Conservation (phyloP, 2,888 invertebrate genomes). For the Calephelis perditalis region DNA sequence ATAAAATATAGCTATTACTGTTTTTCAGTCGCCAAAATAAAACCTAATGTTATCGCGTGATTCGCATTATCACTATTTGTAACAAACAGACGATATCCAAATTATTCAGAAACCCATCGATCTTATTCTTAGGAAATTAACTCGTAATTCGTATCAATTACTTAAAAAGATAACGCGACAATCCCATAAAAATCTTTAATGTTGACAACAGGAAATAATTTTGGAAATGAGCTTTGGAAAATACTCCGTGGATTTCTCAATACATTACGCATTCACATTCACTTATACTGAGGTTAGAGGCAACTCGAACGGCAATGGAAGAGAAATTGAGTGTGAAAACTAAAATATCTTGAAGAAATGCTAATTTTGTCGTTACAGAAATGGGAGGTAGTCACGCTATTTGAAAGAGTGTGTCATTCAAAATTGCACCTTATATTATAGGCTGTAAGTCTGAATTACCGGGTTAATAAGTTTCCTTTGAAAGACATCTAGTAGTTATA, state of each 20-base stretch:
- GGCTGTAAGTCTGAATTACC: slow-evolving; percentile 18
- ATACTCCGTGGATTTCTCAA: slow-evolving; percentile 4
- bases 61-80: slow-evolving; percentile 1
- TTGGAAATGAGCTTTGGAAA: slow-evolving; percentile 20
- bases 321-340: slow-evolving; percentile 32
- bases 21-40: no score
- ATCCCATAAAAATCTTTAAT: slow-evolving; percentile 43
- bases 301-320: slow-evolving; percentile 37
- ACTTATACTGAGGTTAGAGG: slow-evolving; percentile 31
- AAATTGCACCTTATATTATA: slow-evolving; percentile 22
- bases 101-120: slow-evolving; percentile 28
- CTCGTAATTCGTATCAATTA: slow-evolving; percentile 55
- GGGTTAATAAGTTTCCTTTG: slow-evolving; percentile 9
- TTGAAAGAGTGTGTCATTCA: slow-evolving; percentile 8
- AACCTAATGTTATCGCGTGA: not conserved
- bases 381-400: slow-evolving; percentile 37
- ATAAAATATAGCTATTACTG: no score
- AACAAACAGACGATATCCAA: slow-evolving; percentile 14
- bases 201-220: slow-evolving; percentile 36
- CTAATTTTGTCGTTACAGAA: slow-evolving; percentile 36
- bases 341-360: slow-evolving; percentile 40
- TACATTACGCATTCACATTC: slow-evolving; percentile 34
- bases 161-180: slow-evolving; percentile 51
- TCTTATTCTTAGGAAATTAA: slow-evolving; percentile 37
- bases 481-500: slow-evolving; percentile 41